phyloP scores from a whole-genome alignment of 92 coral and sea anemone genomes.

The Porites cylindrica region DNA sequence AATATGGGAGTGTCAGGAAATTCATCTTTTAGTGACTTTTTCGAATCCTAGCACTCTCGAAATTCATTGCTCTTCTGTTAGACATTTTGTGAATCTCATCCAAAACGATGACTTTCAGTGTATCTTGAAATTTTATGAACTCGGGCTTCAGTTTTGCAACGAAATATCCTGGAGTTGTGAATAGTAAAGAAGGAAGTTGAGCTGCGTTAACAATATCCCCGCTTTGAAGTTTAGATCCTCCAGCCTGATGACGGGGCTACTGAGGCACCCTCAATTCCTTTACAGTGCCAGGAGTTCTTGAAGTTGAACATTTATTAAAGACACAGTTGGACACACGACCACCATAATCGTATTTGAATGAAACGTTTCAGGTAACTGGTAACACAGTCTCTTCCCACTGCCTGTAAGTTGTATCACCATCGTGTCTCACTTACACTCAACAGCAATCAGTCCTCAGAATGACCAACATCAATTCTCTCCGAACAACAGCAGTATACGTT shows the following conservation, averaged over 20 bases:
- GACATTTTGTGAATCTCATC: no score
- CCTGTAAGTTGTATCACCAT: background rate
- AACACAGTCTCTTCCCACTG: conserved; percentile 15
- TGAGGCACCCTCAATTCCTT: background rate
- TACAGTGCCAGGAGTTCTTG: background rate
- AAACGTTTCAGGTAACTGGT: background rate
- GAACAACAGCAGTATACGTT: no score
- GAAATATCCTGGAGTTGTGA: no score
- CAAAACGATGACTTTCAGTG: no score
- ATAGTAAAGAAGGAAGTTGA: background rate
- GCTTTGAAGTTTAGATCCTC: background rate
- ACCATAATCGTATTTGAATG: background rate
- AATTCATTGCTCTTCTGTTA: no score
- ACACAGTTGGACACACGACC: conserved; percentile 11
- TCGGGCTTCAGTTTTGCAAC: background rate
- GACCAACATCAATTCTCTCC: no score
- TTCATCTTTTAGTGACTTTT: no score
- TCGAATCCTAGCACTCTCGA: no score
- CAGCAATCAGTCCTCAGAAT: no score
- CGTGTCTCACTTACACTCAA: background rate
- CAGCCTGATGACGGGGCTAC: background rate
- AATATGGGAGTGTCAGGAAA: no score
- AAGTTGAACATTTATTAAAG: background rate
- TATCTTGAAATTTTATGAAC: no score
- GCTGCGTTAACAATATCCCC: no score